Conservation (phyloP, 2,888 invertebrate genomes). For the Drosophila heteroneura region DNA sequence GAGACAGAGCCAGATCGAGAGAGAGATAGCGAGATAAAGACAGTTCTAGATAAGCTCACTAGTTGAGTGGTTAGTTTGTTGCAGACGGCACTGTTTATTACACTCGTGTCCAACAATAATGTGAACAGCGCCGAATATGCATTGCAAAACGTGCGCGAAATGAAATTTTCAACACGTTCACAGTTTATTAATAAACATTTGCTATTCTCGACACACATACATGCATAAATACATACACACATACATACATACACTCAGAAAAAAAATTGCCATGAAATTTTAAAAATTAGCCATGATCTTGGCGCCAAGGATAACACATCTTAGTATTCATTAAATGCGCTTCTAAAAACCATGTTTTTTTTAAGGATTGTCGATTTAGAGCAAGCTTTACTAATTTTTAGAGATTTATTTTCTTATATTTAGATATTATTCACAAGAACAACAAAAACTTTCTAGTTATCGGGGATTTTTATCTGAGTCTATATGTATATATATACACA, state of each 20-base stretch:
- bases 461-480: not conserved
- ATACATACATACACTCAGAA: not conserved
- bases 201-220: not conserved
- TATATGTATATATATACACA: not conserved
- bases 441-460: not conserved
- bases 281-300: not conserved
- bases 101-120: constrained; percentile 14
- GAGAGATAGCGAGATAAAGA: not conserved
- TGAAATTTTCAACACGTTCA: not conserved
- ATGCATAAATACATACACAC: not conserved
- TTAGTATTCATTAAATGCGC: not conserved
- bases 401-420: not conserved
- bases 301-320: not conserved
- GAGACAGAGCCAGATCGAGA: not conserved
- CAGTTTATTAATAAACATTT: not conserved
- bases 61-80: not conserved
- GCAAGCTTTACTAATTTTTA: no score
- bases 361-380: no score
- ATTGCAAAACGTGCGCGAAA: not conserved
- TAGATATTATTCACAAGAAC: not conserved
- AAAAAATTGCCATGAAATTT: not conserved
- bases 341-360: not conserved
- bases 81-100: constrained; percentile 7
- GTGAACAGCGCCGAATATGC: not conserved
- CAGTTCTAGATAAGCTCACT: not conserved